A percentile compares a stretch with the other conserved stretches of the same genome.
Evolutionary conservation across 2,888 invertebrate species (phyloP).

Genomic region (Megalurothrips usitatus): DNA sequence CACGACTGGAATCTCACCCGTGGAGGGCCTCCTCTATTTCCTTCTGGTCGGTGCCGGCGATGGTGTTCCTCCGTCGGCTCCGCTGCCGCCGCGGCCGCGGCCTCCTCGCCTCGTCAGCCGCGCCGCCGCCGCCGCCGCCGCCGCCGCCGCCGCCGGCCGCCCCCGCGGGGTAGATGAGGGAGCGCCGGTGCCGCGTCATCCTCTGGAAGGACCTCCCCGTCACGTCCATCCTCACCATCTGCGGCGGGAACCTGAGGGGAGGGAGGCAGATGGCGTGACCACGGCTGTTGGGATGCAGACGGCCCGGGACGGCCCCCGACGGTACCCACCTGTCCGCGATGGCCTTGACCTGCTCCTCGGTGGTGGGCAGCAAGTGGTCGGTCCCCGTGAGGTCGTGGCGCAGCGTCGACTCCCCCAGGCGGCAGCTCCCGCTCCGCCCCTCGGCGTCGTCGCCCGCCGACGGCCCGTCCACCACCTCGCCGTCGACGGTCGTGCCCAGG

Average conservation of each 20-base stretch:
- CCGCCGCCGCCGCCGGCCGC: slow-evolving; percentile 39
- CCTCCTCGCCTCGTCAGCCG: slow-evolving; percentile 40
- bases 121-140: slow-evolving; percentile 38
- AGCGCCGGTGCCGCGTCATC: slow-evolving; percentile 81
- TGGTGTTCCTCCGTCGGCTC: slow-evolving; percentile 82
- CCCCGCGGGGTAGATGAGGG: slow-evolving; percentile 55
- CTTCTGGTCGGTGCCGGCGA: slow-evolving; percentile 85
- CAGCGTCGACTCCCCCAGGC: slow-evolving; percentile 26
- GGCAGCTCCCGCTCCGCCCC: slow-evolving; percentile 39
- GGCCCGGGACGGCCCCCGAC: slow-evolving; percentile 29
- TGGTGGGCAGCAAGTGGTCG: slow-evolving; percentile 81
- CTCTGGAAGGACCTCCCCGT: slow-evolving; percentile 83
- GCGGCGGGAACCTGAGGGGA: slow-evolving; percentile 71
- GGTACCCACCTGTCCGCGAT: slow-evolving; percentile 71
- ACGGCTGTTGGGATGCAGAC: too few relatives aligned
- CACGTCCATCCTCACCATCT: slow-evolving; percentile 83
- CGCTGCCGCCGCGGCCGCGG: slow-evolving; percentile 70
- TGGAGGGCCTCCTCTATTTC: slow-evolving; percentile 81
- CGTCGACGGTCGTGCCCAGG: slow-evolving; percentile 44
- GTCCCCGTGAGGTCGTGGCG: slow-evolving; percentile 55
- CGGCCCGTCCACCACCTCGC: slow-evolving; percentile 51
- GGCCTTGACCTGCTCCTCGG: slow-evolving; percentile 78
- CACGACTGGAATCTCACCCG: slow-evolving; percentile 61
- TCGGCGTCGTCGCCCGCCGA: slow-evolving; percentile 46
- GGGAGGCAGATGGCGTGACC: too few relatives aligned